Base-by-base conservation (phyloP, 1,140 invertebrate genomes). In the Drosophila athabasca region DNA sequence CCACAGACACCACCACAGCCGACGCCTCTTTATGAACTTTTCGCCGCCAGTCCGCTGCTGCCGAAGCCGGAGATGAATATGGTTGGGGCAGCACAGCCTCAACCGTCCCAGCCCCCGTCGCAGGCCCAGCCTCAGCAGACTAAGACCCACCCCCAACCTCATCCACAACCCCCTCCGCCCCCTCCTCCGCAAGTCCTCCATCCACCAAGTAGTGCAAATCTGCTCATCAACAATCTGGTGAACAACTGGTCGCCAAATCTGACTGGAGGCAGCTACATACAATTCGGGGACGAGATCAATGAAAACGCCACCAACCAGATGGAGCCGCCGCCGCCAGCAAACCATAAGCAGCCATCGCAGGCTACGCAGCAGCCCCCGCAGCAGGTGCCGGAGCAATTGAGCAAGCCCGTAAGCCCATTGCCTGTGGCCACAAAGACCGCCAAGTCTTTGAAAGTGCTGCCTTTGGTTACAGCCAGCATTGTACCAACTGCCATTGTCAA, bases 181-280 rank as follows among this genome's bases (percentile, higher is more conserved):
- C 60, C 51, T 13, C 53, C 55, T 45, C 13, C 62, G 13, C 64
- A 74, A 22, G 76, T 78, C 52, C 61, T 74, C 17, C 78, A 87
- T 11, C 26, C 64, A 3, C 44, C 53, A 1, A 79, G 70, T 54
- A 74, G 58, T 29, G 71, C 79, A 1, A 91, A 91, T 65, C 72
- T 90, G 62, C 79, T 93, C 48, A 94, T 96, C 52, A 95, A 96
- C 68, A 96, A 96, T 92, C 92, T 96, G 15, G 94, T 96, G 9
- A 95, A 95, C n/a, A 96, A 96, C 91, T 96, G 96, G 95, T 94
- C 94, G 6, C 95, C 95, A 9, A 96, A 96, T 90, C 94, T 95
- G n/a, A 95, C 93, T 46, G 96, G 95, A 53, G 96, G 95, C 2
- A 96, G 95, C n/a, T 97, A 96, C 83, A 95, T 95, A 62, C 96